Base-by-base conservation (phyloP, 1,140 invertebrate species). In the Aphaenogaster floridana region DNA sequence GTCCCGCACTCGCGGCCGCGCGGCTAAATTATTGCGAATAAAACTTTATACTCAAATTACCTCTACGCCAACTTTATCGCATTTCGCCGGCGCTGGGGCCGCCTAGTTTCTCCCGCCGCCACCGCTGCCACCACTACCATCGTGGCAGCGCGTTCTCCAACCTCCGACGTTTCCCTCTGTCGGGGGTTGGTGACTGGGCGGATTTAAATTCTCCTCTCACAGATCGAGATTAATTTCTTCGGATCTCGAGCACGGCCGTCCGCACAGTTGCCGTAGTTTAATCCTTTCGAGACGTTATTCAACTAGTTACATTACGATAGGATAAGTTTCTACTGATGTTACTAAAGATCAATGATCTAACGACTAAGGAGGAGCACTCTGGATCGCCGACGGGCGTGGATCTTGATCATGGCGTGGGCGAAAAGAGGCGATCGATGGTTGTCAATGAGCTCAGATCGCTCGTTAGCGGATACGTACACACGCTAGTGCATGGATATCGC, bases 31-130 rank as follows among this genome's bases (percentile, higher is more conserved):
- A 95, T 95, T 95, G 93, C 95, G 94, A 95, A 95, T 95, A 95
- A 95, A 95, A 95, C 94, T 95, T 95, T 95, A 95, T 94, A 95
- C 93, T 94, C 92, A 95, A 95, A 95, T 95, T 95, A 94, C 94
- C 93, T 94, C 92, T 93, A 92, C 93, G 91, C 93, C 92, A 95
- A 95, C 94, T 95, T 95, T 95, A 95, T 94, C 93, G 93, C 93
- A 93, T 94, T 94, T 94, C 91, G 91, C 91, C 87, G 87, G 72
- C 45, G 66, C 52, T 68, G 83, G 57, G 21, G 63, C 39, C 28
- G 68, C 54, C 72, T 79, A 66, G 28, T 42, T 80, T 34, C 71
- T 78, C 85, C 59, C 42, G 61, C n/a, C 74, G 21, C 79, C 69
- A 52, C 21, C 8, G 36, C 39, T 21, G 36, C 45, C 54, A 52